Evolutionary conservation across 2,888 invertebrate species (phyloP).

Genomic region (Hyposoter didymator): DNA sequence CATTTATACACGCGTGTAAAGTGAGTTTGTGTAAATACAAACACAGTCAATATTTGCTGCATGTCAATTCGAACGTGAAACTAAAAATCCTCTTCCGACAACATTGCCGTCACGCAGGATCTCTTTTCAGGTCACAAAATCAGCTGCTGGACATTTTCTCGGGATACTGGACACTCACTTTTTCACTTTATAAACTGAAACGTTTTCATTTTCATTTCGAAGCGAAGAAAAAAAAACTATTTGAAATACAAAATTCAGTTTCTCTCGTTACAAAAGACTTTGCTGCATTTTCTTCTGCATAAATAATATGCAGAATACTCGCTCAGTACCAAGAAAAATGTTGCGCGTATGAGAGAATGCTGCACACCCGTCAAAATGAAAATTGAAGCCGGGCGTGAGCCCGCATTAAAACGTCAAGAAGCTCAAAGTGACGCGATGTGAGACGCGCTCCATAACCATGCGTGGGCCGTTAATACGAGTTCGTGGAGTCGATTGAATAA

Average conservation of each 20-base stretch:
- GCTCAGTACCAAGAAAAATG: not conserved
- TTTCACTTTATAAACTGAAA: not conserved
- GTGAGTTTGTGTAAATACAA: constrained; percentile 1
- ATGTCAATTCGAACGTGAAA: constrained; percentile 3
- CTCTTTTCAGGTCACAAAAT: not conserved
- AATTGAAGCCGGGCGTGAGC: constrained; percentile 71
- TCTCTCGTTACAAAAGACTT: constrained; percentile 1
- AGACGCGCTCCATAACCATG: constrained; percentile 72
- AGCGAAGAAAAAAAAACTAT: not conserved
- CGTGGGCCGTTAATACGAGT: constrained; percentile 76
- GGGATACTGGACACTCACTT: not conserved
- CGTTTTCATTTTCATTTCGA: not conserved
- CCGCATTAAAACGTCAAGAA: constrained; percentile 68
- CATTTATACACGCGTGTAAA: constrained; percentile 20
- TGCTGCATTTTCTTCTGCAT: not conserved
- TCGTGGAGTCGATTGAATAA: constrained; percentile 77
- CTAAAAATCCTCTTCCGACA: constrained; percentile 1
- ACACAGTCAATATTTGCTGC: not conserved
- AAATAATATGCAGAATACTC: not conserved
- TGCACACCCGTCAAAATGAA: constrained; percentile 68
- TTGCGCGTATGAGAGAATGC: constrained; percentile 21
- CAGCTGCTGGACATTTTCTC: not conserved
- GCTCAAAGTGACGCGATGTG: constrained; percentile 62
- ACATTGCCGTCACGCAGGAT: not conserved
- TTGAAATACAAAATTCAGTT: constrained; percentile 11